Evolutionary conservation across 2,113 vertebrate genomes (phyloP).

Genomic region (Malurus alboscapulatus): DNA sequence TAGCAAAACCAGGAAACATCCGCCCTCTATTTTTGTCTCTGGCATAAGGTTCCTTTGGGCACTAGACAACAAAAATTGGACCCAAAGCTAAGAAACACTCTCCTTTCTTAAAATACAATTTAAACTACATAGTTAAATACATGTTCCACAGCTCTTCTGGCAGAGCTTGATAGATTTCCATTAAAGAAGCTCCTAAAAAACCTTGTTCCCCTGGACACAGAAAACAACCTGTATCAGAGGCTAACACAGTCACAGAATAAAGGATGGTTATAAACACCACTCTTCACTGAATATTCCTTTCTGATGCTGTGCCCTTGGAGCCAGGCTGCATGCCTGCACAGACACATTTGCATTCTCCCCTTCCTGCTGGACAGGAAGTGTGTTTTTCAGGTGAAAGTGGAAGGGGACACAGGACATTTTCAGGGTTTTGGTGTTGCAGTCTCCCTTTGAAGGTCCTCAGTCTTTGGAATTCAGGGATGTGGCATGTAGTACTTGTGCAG

Average conservation of each 20-base stretch:
- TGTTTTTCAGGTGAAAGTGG: background rate
- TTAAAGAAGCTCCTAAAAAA: background rate
- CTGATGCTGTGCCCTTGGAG: background rate
- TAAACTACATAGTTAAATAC: background rate
- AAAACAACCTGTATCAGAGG: background rate
- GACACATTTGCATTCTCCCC: background rate
- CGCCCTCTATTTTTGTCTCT: background rate
- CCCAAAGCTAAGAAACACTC: background rate
- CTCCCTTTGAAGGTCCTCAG: background rate
- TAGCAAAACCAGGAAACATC: background rate
- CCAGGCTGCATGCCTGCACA: background rate
- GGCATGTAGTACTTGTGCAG: background rate
- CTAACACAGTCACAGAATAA: background rate
- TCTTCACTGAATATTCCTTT: background rate
- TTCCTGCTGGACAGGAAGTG: background rate
- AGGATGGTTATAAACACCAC: background rate
- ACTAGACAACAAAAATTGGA: background rate
- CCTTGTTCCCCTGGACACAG: background rate
- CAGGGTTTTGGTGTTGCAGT: background rate
- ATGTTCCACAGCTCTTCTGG: background rate
- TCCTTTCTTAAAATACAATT: background rate
- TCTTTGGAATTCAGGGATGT: background rate
- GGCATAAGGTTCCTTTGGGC: background rate
- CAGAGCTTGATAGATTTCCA: background rate
- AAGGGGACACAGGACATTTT: background rate